phyloP scores from a whole-genome alignment of 2,113 vertebrate species.

The Atlantisia rogersi region DNA sequence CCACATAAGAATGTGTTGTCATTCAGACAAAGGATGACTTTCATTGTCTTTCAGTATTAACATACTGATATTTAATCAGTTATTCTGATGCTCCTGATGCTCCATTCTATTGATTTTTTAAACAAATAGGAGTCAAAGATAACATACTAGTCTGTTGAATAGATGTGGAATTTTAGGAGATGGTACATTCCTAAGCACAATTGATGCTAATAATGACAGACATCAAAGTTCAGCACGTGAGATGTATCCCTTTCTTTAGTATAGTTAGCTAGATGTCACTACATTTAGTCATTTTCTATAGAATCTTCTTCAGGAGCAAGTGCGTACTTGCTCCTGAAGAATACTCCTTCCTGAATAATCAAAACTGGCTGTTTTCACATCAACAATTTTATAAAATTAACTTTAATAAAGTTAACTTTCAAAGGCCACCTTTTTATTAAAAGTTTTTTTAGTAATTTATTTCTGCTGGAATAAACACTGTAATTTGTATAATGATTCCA shows the following conservation, averaged over 20 bases:
- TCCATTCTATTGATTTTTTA: not conserved
- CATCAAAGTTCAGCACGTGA: not conserved
- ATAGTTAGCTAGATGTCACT: not conserved
- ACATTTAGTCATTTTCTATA: not conserved
- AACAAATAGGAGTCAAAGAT: not conserved
- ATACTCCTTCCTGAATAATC: not conserved
- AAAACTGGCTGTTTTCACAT: not conserved
- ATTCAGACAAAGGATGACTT: not conserved
- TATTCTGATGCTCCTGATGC: not conserved
- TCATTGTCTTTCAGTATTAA: not conserved
- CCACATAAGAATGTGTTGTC: not conserved
- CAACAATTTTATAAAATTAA: not conserved
- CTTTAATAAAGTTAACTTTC: not conserved
- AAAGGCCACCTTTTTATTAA: not conserved
- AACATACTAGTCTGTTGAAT: not conserved
- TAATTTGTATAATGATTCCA: not conserved
- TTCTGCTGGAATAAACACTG: not conserved
- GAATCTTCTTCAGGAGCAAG: not conserved
- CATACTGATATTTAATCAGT: not conserved
- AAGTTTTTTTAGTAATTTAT: not conserved
- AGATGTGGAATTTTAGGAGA: not conserved
- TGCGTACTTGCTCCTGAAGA: not conserved
- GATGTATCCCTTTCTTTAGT: not conserved
- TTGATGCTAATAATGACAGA: not conserved
- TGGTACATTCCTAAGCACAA: not conserved